Evolutionary conservation across 2,888 invertebrate species (phyloP).

Genomic region (Crioceris asparagi): DNA sequence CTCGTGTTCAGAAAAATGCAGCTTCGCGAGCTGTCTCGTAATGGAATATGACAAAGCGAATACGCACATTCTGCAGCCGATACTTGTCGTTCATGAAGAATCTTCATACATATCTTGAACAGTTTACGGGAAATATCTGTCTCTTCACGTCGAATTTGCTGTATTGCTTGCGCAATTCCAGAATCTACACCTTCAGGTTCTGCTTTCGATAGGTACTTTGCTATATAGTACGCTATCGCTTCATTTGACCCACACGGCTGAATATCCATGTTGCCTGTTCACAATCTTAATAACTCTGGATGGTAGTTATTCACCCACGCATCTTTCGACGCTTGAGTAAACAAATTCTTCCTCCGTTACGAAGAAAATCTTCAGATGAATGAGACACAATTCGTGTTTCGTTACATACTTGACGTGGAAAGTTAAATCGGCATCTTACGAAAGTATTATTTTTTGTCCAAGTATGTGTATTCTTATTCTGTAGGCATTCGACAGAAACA

Average conservation of each 20-base stretch:
- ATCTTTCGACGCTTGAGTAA: constrained; percentile 10
- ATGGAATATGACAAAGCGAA: constrained; percentile 17
- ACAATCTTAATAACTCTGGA: too few species aligned
- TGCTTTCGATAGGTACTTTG: constrained; percentile 13
- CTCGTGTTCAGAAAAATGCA: constrained; percentile 4
- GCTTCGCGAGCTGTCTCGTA: constrained; percentile 3
- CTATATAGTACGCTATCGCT: constrained; percentile 15
- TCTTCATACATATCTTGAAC: constrained; percentile 24
- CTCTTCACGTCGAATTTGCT: constrained; percentile 17
- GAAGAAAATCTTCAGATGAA: constrained; percentile 5
- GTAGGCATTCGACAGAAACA: constrained; percentile 3
- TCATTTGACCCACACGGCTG: constrained; percentile 24
- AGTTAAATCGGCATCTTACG: constrained; percentile 1
- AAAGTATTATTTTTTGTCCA: constrained; percentile 3
- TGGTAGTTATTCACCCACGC: constrained; percentile 20
- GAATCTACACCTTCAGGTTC: constrained; percentile 12
- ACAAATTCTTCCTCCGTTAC: constrained; percentile 8
- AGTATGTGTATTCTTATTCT: constrained; percentile 2
- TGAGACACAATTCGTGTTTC: constrained; percentile 5
- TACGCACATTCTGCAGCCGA: constrained; percentile 25
- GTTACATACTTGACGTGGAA: constrained; percentile 4
- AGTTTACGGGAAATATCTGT: constrained; percentile 13
- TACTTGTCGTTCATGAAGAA: constrained; percentile 24
- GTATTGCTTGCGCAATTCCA: constrained; percentile 18
- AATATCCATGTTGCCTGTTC: constrained; percentile 8